Percentiles rank a stretch among this genome's conserved stretches.
phyloP scores from a whole-genome alignment of 2,888 invertebrate species.

The Thelaira solivaga region DNA sequence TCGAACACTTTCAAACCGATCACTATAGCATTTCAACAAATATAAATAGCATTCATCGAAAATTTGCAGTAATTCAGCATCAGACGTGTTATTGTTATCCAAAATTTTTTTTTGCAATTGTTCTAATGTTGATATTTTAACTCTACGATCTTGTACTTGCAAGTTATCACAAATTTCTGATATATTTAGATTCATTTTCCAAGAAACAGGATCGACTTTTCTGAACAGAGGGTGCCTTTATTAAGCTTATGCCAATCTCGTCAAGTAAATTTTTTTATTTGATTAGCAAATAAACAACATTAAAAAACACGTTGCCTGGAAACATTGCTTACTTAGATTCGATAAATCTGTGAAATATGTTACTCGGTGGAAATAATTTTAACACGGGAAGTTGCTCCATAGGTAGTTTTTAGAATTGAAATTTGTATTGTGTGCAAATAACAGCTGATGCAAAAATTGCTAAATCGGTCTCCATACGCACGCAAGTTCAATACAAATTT shows the following conservation, averaged over 20 bases:
- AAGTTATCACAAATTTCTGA: conserved; percentile 66
- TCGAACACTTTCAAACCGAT: conserved; percentile 75
- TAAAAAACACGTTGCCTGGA: conserved; percentile 40
- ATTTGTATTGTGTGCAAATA: too few relatives aligned
- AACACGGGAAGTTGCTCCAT: too few relatives aligned
- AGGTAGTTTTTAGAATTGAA: too few relatives aligned
- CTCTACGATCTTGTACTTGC: conserved; percentile 64
- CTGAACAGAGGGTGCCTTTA: not conserved
- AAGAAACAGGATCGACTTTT: not conserved
- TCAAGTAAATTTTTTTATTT: conserved; percentile 12
- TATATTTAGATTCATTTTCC: conserved; percentile 43
- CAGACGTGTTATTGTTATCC: conserved; percentile 1
- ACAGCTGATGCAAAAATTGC: too few relatives aligned
- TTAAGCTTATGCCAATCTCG: not conserved
- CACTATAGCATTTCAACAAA: conserved; percentile 74
- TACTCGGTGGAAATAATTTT: too few relatives aligned
- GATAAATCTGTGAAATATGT: too few relatives aligned
- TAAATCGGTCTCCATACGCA: too few relatives aligned
- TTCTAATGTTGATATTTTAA: conserved; percentile 62
- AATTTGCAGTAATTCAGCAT: conserved; percentile 58
- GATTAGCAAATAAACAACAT: conserved; percentile 11
- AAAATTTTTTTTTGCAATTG: conserved; percentile 60
- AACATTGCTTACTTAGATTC: not conserved
- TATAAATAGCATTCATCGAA: conserved; percentile 74
- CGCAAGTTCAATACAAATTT: too few relatives aligned